These are phyloP conservation scores for Heliothis virescens DNA, from an alignment of 1,140 invertebrate species.

Conservation along the genomic window DNA sequence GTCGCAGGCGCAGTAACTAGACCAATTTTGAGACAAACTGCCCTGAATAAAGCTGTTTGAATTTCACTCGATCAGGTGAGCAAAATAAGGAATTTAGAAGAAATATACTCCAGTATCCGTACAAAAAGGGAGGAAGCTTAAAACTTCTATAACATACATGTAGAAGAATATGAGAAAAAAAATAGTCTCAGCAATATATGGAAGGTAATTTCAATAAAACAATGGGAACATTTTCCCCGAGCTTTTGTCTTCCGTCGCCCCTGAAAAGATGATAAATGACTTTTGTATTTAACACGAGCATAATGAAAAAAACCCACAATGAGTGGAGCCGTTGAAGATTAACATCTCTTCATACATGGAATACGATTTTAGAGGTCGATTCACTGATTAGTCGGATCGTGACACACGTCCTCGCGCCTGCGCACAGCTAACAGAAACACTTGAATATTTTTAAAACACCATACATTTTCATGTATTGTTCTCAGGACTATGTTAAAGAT, in stretches of 20 bases:
- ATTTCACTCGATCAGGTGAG: neutral
- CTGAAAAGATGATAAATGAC: slow-evolving; percentile 26
- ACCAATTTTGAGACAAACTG: slow-evolving; percentile 12
- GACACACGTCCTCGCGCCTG: slow-evolving; percentile 18
- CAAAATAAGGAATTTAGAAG: neutral
- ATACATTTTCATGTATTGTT: slow-evolving; percentile 35
- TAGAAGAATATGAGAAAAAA: too few relatives aligned
- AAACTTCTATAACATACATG: too few relatives aligned
- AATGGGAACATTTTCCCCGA: neutral
- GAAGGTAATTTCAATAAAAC: too few relatives aligned
- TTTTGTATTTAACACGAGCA: slow-evolving; percentile 2
- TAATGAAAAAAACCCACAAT: slow-evolving; percentile 33
- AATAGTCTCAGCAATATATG: too few relatives aligned
- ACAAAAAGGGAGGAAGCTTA: neutral
- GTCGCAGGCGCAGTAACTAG: slow-evolving; percentile 3
- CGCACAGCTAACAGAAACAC: slow-evolving; percentile 19
- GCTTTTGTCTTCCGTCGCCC: slow-evolving; percentile 5
- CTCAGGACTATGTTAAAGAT: slow-evolving; percentile 8
- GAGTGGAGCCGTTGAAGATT: slow-evolving; percentile 20
- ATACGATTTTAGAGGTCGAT: slow-evolving; percentile 42
- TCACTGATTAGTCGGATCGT: slow-evolving; percentile 41
- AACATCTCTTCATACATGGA: slow-evolving; percentile 31
- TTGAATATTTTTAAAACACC: slow-evolving; percentile 29
- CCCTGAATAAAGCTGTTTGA: neutral
- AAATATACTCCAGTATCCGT: neutral